These are phyloP conservation scores for Archocentrus centrarchus DNA, from an alignment of 2,113 vertebrate species.

Conservation along the genomic window DNA sequence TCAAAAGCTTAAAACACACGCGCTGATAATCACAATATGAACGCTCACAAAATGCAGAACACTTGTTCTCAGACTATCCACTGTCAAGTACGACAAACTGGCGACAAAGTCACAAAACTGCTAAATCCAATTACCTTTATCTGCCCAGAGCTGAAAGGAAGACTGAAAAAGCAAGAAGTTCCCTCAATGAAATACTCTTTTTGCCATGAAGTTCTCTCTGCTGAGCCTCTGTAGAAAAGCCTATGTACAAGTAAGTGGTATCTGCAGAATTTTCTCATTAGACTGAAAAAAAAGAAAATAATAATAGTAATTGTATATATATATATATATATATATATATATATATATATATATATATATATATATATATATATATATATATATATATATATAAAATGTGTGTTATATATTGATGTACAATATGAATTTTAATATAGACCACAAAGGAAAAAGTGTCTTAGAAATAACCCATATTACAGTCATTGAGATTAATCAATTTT, in stretches of 20 bases:
- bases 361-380: too few relatives aligned
- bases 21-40: not conserved
- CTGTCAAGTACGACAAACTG: slow-evolving; percentile 48
- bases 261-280: not conserved
- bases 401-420: not conserved
- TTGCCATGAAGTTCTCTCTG: not conserved
- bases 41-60: not conserved
- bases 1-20: slow-evolving; percentile 1
- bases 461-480: slow-evolving; percentile 21
- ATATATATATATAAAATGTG: too few relatives aligned
- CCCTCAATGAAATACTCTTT: slow-evolving; percentile 5
- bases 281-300: too few relatives aligned
- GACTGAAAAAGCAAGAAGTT: slow-evolving; percentile 23
- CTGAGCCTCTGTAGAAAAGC: not conserved
- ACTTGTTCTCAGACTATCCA: not conserved
- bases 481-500: slow-evolving; percentile 63
- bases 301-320: too few relatives aligned
- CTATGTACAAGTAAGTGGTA: too few relatives aligned
- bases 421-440: not conserved
- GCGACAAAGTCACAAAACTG: slow-evolving; percentile 68
- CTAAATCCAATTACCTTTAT: slow-evolving; percentile 69
- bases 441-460: not conserved
- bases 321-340: too few relatives aligned
- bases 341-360: too few relatives aligned
- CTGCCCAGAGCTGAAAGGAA: slow-evolving; percentile 4